Conservation (phyloP, 2,113 vertebrate species). For the Tympanuchus pallidicinctus region DNA sequence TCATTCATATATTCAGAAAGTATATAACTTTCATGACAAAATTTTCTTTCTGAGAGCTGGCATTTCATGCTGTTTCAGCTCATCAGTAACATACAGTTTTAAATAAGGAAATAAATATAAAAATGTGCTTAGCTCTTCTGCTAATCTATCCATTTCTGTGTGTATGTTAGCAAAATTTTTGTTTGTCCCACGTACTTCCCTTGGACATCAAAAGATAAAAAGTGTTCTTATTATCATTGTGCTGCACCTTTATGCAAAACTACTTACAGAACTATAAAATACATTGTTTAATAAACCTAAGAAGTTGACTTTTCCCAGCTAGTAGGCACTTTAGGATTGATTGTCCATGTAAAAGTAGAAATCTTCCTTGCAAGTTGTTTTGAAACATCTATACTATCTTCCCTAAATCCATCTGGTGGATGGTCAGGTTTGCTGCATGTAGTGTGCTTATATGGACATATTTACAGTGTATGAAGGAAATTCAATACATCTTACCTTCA, state of each 20-base stretch:
- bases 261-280: background rate
- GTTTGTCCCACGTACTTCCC: background rate
- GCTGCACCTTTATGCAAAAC: background rate
- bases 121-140: background rate
- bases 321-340: background rate
- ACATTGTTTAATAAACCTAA: background rate
- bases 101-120: background rate
- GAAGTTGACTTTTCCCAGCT: background rate
- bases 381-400: background rate
- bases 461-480: too few species aligned
- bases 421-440: background rate
- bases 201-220: background rate
- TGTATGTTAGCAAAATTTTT: too few species aligned
- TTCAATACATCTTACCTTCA: too few species aligned
- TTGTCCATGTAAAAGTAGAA: background rate
- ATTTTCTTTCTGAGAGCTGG: background rate
- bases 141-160: background rate
- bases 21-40: background rate
- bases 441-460: background rate
- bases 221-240: background rate
- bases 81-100: background rate
- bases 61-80: background rate
- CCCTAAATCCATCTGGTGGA: background rate
- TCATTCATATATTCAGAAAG: background rate
- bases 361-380: background rate